Evolutionary conservation across 1,140 invertebrate species (phyloP), one percentile per base, ranked within the genome.

Genomic region (Euwallacea similis): DNA sequence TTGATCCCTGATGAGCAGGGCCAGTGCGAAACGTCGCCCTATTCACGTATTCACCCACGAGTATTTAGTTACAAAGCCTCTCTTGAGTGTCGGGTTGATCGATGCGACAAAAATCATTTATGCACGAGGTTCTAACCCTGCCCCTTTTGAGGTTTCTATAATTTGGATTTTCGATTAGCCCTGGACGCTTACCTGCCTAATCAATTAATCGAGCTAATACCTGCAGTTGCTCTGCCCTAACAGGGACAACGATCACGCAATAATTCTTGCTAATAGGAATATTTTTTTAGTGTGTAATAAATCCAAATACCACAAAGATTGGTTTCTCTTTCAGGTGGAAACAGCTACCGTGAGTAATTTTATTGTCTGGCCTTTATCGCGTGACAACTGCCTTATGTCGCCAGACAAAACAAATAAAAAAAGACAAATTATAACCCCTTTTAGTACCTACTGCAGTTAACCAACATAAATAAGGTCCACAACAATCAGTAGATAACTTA

Each of bases 1-100:
- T 76, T 75, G 76, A 76, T 76, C 76, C 76, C 76, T 66, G 69
- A 76, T 75, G 76, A 76, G 73, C 73, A 60, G 72, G 74, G 69
- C 65, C 66, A 65, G 74, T 64, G 72, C 67, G 74, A 72, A 75
- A 75, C 68, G 68, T 54, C 41, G 69, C 55, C 59, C 62, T 66
- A 62, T 66, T 61, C 56, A 43, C 43, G 9, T 11, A 43, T 59
- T 75, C 73, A 67, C 74, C 68, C 76, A 77, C 76, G 76, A 74
- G 75, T 77, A 77, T 77, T 76, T 73, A 71, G 74, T 75, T 75
- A 72, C 74, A 73, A 66, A 60, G 71, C 56, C 55, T 64, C 66
- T 74, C 69, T 21, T 62, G 66, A 71, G 69, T 74, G 59, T 59
- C 55, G 59, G 13, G 47, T 21, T 53, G 33, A 72, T 72, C 55